phyloP scores from a whole-genome alignment of 2,797 vertebrate genomes.

The Propithecus perrieri region DNA sequence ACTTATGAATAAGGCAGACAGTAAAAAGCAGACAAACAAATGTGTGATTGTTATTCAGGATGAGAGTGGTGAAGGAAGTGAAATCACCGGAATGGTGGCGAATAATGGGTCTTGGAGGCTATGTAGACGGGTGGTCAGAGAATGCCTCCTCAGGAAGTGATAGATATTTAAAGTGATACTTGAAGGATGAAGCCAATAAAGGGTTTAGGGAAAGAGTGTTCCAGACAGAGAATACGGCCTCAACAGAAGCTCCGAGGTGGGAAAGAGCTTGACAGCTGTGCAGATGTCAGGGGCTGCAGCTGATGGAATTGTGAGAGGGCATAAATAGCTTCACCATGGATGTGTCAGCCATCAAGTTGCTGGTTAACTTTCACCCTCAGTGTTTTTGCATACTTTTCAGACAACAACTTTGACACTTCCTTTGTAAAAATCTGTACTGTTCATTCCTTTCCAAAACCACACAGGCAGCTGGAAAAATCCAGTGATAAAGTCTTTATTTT shows the following conservation, averaged over 20 bases:
- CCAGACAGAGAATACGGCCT: not conserved
- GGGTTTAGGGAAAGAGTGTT: not conserved
- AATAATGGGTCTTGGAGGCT: not conserved
- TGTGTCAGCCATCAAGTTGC: not conserved
- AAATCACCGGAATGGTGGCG: not conserved
- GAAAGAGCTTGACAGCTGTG: not conserved
- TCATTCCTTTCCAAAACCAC: not conserved
- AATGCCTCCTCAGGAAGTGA: not conserved
- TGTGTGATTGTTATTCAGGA: not conserved
- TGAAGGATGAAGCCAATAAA: not conserved
- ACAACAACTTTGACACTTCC: not conserved
- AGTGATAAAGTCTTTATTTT: conserved; percentile 25
- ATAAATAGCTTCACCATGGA: rapidly evolving
- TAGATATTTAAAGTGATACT: not conserved
- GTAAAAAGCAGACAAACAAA: not conserved
- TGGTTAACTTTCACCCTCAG: not conserved
- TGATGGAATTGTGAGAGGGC: not conserved
- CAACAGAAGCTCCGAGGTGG: not conserved
- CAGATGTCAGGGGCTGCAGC: not conserved
- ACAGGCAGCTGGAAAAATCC: not conserved
- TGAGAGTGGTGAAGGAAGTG: not conserved
- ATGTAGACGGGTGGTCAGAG: not conserved
- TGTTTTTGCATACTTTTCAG: not conserved
- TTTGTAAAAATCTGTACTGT: not conserved
- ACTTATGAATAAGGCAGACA: not conserved